Base-by-base conservation (phyloP, 2,113 vertebrate species). In the Ophthalmotilapia sp. region DNA sequence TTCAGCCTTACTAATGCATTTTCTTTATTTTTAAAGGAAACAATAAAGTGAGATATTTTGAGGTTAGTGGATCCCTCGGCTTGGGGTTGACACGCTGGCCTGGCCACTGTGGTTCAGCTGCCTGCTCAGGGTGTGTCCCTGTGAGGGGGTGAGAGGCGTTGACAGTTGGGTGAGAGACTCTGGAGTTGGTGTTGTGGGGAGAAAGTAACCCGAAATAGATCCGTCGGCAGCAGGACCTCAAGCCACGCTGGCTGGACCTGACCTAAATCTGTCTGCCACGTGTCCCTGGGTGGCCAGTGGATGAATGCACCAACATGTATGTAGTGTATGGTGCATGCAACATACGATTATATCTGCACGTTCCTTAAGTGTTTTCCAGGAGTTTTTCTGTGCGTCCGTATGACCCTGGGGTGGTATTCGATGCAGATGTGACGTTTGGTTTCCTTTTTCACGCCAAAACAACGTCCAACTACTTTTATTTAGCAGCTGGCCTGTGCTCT, bases 201-300 rank as follows among this genome's bases (percentile, higher is more conserved):
- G 83, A 91, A 86, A 86, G 81, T 54, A 21, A 83, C 90, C 90
- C 21, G 80, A 90, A 94, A 96, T 95, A 94, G 92, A 82, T 29
- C 56, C 79, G 9, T 88, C 47, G 73, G 86, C 88, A 83, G 80
- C 68, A 19, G 65, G 86, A 92, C 92, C 90, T 90, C 91, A 91
- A 91, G 85, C 93, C 88, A 54, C 90, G 86, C 86, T 80, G 88
- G 90, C 86, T 1, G 79, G 80, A 88, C 91, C 90, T 84, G 79
- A 86, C 81, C 82, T 91, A 92, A 92, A 94, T 90, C 73, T 89
- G 86, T 88, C 88, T 91, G 87, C 91, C 93, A 93, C 83, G 58
- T 93, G 91, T 90, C 77, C 53, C 19, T 88, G 82, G 80, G 89
- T 85, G 79, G 87, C 83, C 81, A 42, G 10, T 15, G 81, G 65